These are phyloP conservation scores for Antheraea yamamai DNA, from an alignment of 2,888 invertebrate species.

Conservation along the genomic window DNA sequence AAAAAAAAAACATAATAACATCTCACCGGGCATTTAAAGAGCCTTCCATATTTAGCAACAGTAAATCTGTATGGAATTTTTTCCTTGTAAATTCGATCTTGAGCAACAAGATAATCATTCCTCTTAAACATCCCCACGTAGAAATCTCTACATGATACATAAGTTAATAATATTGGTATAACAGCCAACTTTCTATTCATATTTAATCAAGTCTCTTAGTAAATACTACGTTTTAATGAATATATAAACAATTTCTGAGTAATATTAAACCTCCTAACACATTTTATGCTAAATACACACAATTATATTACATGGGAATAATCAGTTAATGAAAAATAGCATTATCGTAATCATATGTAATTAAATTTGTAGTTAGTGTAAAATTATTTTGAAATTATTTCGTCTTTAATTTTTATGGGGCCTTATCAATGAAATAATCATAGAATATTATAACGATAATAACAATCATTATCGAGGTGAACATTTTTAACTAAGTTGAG, in stretches of 20 bases:
- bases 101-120: slow-evolving; percentile 62
- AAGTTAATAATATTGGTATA: slow-evolving; percentile 31
- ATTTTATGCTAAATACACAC: slow-evolving; percentile 4
- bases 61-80: slow-evolving; percentile 39
- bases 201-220: slow-evolving; percentile 15
- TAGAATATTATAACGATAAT: no score
- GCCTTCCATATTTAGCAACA: slow-evolving; percentile 58
- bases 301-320: background rate
- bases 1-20: background rate
- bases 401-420: background rate
- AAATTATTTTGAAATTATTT: background rate
- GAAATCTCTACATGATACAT: slow-evolving; percentile 51
- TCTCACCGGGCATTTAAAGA: slow-evolving; percentile 63
- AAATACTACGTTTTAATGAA: background rate
- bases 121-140: slow-evolving; percentile 64
- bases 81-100: slow-evolving; percentile 58
- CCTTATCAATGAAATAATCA: no score
- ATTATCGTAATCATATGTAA: background rate
- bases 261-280: background rate
- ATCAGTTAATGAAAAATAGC: slow-evolving; percentile 2
- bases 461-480: no score
- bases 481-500: no score
- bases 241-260: background rate
- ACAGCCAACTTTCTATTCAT: slow-evolving; percentile 22
- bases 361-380: background rate